Conservation (phyloP, 2,113 vertebrate species). For the Lepidothrix coronata region DNA sequence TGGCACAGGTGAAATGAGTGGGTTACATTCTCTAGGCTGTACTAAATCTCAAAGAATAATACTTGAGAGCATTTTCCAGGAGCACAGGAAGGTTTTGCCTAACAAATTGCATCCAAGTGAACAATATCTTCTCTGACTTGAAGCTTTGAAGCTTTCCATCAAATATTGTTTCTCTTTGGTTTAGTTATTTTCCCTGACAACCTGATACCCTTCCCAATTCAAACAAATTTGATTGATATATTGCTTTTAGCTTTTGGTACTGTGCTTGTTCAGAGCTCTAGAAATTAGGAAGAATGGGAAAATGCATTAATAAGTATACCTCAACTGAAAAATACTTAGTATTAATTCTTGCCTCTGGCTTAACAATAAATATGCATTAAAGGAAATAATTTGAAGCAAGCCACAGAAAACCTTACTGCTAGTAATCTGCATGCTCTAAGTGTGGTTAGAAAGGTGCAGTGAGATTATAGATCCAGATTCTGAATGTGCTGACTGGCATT, state of each 20-base stretch:
- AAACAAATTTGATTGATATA: not conserved
- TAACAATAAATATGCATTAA: not conserved
- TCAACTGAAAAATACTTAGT: not conserved
- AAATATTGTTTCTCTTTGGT: not conserved
- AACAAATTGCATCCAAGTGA: not conserved
- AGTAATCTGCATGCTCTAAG: not conserved
- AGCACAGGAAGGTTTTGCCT: not conserved
- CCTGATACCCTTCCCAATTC: not conserved
- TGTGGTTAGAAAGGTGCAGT: not conserved
- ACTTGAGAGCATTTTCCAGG: not conserved
- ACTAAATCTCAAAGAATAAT: not conserved
- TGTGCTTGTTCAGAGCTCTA: not conserved
- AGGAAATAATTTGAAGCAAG: conserved; percentile 14
- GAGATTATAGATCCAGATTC: not conserved
- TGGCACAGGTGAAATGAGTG: not conserved
- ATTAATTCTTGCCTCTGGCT: conserved; percentile 13
- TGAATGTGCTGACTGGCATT: not conserved
- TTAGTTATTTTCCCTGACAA: not conserved
- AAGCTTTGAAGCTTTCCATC: not conserved
- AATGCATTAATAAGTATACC: not conserved
- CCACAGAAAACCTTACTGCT: not conserved
- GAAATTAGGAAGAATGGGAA: not conserved
- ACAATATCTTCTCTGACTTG: not conserved
- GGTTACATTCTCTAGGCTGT: not conserved
- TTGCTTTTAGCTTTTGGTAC: not conserved